Percentiles rank a stretch among this genome's conserved stretches.
Conservation (phyloP, 2,888 invertebrate genomes). For the Melanchra persicariae region DNA sequence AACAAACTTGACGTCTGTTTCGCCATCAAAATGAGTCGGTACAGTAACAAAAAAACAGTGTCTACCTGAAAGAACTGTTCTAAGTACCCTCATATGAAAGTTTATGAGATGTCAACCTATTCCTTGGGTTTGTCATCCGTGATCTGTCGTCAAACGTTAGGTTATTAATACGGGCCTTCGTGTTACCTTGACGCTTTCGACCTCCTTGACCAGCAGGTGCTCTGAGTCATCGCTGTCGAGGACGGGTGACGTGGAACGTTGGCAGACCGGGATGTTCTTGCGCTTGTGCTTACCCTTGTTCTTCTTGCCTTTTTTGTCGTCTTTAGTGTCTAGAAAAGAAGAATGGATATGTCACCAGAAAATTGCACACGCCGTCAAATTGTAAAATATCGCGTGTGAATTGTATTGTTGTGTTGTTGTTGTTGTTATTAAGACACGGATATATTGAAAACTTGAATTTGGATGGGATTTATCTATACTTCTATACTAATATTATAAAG, state of each 20-base stretch:
- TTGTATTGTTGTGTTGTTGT: no score
- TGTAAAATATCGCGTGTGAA: no score
- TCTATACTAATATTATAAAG: no score
- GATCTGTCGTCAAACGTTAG: neutral
- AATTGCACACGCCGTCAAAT: no score
- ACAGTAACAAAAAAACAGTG: neutral
- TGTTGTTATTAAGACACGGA: no score
- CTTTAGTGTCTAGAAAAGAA: conserved; percentile 71
- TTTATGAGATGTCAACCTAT: neutral
- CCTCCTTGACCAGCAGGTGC: conserved; percentile 82
- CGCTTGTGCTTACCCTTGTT: conserved; percentile 81
- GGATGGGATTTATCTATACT: no score
- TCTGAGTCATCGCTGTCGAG: conserved; percentile 86
- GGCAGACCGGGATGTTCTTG: conserved; percentile 65
- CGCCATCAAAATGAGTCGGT: no score
- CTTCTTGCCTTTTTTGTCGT: conserved; percentile 83
- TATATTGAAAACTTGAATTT: no score
- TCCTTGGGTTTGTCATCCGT: neutral
- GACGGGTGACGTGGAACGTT: conserved; percentile 72
- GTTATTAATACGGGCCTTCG: neutral
- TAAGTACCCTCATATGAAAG: neutral
- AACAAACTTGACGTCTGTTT: no score
- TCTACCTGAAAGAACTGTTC: neutral
- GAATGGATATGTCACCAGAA: no score
- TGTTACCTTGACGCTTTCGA: conserved; percentile 85